phyloP scores from a whole-genome alignment of 2,888 invertebrate species.

The Electrophaes corylata region DNA sequence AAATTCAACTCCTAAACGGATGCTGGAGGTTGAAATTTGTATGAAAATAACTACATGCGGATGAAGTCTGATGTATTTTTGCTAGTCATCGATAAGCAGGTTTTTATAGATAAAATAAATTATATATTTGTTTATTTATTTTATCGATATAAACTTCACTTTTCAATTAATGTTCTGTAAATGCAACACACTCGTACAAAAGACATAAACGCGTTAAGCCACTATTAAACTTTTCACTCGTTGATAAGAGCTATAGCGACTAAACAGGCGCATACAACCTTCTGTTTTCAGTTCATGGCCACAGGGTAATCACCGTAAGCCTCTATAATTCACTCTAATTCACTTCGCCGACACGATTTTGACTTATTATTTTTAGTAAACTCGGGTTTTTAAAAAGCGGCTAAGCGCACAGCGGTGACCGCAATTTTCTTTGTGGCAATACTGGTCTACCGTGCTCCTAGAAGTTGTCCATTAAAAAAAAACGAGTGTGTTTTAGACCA shows the following conservation, averaged over 20 bases:
- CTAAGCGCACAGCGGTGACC: background rate
- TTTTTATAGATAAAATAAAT: too few relatives aligned
- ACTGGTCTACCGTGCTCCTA: too few relatives aligned
- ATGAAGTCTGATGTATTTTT: too few relatives aligned
- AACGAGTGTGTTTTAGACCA: too few relatives aligned
- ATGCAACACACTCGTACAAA: constrained; percentile 8
- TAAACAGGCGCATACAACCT: constrained; percentile 12
- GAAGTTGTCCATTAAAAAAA: too few relatives aligned
- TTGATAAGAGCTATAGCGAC: constrained; percentile 4
- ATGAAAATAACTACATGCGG: too few relatives aligned
- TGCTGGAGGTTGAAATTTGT: too few relatives aligned
- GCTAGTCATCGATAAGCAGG: too few relatives aligned
- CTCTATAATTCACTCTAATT: constrained; percentile 41
- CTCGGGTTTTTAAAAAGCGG: background rate
- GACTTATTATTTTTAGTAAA: constrained; percentile 40
- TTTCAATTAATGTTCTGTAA: background rate
- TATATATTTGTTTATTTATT: too few relatives aligned
- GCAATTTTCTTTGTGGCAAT: background rate
- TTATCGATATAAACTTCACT: too few relatives aligned
- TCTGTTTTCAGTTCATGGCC: constrained; percentile 16
- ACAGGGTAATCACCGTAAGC: constrained; percentile 33
- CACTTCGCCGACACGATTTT: constrained; percentile 48
- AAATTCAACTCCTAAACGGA: too few relatives aligned
- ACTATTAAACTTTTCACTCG: constrained; percentile 1
- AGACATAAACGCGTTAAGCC: constrained; percentile 24